Evolutionary conservation across 2,888 invertebrate genomes (phyloP), one percentile per base, ranked within the genome.

Genomic region (Empis stercorea): DNA sequence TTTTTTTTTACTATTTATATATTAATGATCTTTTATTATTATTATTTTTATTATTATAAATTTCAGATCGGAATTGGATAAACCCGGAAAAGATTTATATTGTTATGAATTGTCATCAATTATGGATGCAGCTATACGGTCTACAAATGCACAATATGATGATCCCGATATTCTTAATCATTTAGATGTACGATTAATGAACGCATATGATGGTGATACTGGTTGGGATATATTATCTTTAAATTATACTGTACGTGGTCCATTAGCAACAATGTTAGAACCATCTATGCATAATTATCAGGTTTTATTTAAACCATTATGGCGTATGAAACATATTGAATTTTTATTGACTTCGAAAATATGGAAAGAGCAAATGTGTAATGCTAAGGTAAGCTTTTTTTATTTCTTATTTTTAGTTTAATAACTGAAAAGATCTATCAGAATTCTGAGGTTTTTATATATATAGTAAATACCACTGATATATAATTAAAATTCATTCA

Each of bases 91-190:
- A 55, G 82, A 85, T 23, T 73, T 96, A 45, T 89, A 87, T 70
- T 81, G 86, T 11, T 93, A 94, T 69, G 92, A 92, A 62, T 74
- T 96, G 54, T 82, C 85, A 47, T 81, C 83, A 48, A 85, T 89
- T 60, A 71, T 92, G 63, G 89, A 89, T 64, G 81, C 85, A 27
- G 88, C 91, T 10, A 79, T 91, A 59, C 77, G 93, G 56, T 87
- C 87, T 27, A 96, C 95, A 13, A 94, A 93, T 70, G 91, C 94
- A 13, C 93, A 94, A 71, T 89, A 81, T 67, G 94, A 95, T 63
- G 89, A 92, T 62, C 80, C 83, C 34, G 94, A 95, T 64, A 88
- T 95, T 44, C 74, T 95, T 13, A 81, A 85, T 57, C 74, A 94
- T 15, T 72, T 97, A 30, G 92, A 93, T 68, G 88, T 94, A 46